These are phyloP conservation scores for Pseudois nayaur DNA, from an alignment of 2,113 vertebrate species.

Conservation along the genomic window DNA sequence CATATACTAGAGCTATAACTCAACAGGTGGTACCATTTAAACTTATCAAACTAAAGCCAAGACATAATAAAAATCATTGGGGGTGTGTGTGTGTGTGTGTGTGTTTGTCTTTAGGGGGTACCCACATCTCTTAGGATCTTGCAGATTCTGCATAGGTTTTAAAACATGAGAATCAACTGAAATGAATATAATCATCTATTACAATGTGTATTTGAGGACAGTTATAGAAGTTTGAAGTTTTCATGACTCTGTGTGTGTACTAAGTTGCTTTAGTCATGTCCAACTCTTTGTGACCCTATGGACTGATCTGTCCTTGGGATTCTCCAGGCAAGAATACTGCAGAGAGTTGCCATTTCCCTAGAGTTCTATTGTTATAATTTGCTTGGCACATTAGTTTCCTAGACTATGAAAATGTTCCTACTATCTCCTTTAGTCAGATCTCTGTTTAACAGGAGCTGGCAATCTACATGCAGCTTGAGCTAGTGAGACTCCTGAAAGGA, in stretches of 20 bases:
- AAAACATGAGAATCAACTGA: background rate
- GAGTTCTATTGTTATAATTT: background rate
- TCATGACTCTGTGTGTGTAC: background rate
- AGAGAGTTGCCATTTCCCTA: background rate
- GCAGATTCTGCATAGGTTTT: background rate
- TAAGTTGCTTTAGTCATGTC: background rate
- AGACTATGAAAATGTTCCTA: background rate
- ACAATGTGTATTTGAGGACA: background rate
- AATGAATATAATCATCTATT: background rate
- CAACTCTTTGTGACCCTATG: background rate
- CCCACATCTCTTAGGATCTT: background rate
- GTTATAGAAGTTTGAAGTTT: background rate
- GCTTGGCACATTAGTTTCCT: slow-evolving; percentile 23
- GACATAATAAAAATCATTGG: background rate
- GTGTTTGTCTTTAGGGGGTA: background rate
- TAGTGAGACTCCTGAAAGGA: slow-evolving; percentile 25
- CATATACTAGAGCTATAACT: background rate
- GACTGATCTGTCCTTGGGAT: background rate
- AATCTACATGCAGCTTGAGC: background rate
- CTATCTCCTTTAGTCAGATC: slow-evolving; percentile 18
- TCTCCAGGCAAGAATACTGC: background rate
- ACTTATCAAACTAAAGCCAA: background rate
- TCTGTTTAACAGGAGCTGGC: slow-evolving; percentile 28
- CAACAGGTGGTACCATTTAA: background rate
- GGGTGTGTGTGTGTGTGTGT: background rate